phyloP scores from a whole-genome alignment of 2,113 vertebrate genomes.

The Butorides virescens region DNA sequence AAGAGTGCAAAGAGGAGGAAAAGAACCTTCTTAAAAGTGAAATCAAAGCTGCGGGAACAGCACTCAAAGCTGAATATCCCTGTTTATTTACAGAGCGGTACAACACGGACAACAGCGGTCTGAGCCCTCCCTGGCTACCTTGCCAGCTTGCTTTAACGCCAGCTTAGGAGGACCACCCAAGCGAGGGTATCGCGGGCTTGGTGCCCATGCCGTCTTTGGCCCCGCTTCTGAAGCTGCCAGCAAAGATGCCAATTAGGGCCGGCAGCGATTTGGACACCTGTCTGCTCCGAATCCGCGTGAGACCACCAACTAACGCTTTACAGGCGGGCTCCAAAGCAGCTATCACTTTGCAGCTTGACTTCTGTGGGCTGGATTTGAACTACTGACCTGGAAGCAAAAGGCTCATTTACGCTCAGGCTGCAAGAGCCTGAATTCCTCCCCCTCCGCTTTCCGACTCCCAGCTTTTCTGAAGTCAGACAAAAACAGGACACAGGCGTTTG shows the following conservation, averaged over 20 bases:
- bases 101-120: neutral
- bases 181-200: neutral
- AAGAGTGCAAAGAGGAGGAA: neutral
- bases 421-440: neutral
- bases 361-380: conserved; percentile 19
- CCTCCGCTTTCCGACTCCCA: neutral
- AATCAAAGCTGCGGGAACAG: neutral
- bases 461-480: conserved; percentile 6
- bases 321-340: neutral
- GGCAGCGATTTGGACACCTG: conserved; percentile 19
- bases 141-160: neutral
- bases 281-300: neutral
- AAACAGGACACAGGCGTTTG: neutral
- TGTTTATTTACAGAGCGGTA: conserved; percentile 16
- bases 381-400: conserved; percentile 51
- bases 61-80: neutral
- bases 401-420: neutral
- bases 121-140: neutral
- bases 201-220: neutral
- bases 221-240: conserved; percentile 2
- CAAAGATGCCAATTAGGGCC: conserved; percentile 23
- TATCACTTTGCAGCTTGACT: neutral
- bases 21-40: neutral
- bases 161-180: conserved; percentile 20
- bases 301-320: conserved; percentile 41